Percentiles rank a stretch among this genome's conserved stretches.
Conservation (phyloP, 2,888 invertebrate genomes). For the Tenthredo amoena region DNA sequence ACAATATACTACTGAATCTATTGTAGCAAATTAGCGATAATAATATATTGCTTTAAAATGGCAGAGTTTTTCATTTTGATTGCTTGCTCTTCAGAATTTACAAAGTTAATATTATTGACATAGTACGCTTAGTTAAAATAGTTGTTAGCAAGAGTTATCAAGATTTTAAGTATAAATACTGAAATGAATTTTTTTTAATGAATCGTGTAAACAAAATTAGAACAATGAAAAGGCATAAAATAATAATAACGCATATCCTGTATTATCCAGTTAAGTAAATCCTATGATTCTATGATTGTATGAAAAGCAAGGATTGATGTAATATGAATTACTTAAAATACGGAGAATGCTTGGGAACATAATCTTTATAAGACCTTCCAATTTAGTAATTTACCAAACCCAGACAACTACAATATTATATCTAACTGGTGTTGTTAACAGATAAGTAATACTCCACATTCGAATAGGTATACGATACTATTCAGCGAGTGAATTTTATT, state of each 20-base stretch:
- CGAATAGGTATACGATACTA: conserved; percentile 60
- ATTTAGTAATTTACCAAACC: conserved; percentile 25
- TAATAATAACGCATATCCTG: conserved; percentile 38
- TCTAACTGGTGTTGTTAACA: conserved; percentile 42
- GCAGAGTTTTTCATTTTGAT: not conserved
- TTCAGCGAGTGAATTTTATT: conserved; percentile 62
- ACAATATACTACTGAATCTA: conserved; percentile 47
- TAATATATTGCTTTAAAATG: conserved; percentile 30
- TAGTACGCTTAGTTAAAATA: conserved; percentile 43
- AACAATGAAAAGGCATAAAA: conserved; percentile 26
- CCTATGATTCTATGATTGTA: conserved; percentile 25
- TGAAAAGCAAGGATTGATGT: conserved; percentile 35
- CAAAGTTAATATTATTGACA: conserved; percentile 34
- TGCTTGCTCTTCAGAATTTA: conserved; percentile 49
- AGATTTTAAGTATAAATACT: conserved; percentile 23
- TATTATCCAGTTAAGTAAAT: conserved; percentile 45
- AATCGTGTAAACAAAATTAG: not conserved
- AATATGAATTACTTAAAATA: conserved; percentile 35
- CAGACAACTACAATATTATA: not conserved
- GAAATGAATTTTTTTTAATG: not conserved
- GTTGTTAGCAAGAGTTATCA: conserved; percentile 31
- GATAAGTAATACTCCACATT: conserved; percentile 46
- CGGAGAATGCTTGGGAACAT: conserved; percentile 44
- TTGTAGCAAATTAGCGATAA: conserved; percentile 41
- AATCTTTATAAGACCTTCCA: conserved; percentile 47